Conservation (phyloP, 2,888 invertebrate species). For the Trichopria drosophilae region DNA sequence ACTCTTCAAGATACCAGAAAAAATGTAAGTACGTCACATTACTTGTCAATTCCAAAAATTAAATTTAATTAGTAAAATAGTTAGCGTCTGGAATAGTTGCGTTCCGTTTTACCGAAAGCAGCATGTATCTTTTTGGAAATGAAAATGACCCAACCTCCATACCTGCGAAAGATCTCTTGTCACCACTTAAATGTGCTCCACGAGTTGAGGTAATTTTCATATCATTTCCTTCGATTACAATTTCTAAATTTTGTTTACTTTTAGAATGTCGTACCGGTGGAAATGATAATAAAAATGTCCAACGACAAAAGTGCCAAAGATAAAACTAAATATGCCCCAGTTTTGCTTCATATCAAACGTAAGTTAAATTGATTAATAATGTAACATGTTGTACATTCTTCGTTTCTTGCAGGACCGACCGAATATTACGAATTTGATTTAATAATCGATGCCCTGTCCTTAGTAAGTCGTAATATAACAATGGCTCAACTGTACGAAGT, state of each 20-base stretch:
- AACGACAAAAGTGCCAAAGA: conserved; percentile 62
- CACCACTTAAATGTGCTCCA: no score
- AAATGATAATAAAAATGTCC: conserved; percentile 67
- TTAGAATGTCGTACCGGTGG: conserved; percentile 66
- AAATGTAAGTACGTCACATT: conserved; percentile 58
- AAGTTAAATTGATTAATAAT: conserved; percentile 40
- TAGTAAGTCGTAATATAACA: conserved; percentile 69
- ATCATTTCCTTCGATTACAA: no score
- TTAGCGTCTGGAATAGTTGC: conserved; percentile 74
- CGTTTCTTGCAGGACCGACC: conserved; percentile 49
- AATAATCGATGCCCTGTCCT: conserved; percentile 71
- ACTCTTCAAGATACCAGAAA: conserved; percentile 69
- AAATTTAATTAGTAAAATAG: conserved; percentile 45
- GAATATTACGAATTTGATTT: conserved; percentile 66
- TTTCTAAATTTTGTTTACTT: conserved; percentile 42
- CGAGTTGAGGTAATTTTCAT: conserved; percentile 40
- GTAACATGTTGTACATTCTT: conserved; percentile 38
- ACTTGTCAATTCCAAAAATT: conserved; percentile 6
- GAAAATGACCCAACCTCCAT: no score
- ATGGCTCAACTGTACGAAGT: conserved; percentile 71
- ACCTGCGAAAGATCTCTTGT: conserved; percentile 43
- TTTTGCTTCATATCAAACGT: conserved; percentile 71
- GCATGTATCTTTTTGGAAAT: conserved; percentile 69
- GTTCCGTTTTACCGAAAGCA: conserved; percentile 69
- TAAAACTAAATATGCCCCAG: conserved; percentile 59